phyloP scores from a whole-genome alignment of 2,797 vertebrate genomes.

The Alca torda region DNA sequence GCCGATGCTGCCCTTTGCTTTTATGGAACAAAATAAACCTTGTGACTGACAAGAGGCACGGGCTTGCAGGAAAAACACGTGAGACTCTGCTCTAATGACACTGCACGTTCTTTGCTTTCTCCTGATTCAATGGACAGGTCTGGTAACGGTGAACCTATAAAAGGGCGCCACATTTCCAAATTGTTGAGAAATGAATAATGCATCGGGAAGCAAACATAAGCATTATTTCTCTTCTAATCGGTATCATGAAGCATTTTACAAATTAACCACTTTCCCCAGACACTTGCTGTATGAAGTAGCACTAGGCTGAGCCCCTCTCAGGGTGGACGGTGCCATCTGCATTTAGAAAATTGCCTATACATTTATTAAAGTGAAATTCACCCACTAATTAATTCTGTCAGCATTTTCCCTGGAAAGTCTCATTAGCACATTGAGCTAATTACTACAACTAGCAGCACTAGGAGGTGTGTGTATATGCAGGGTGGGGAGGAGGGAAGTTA shows the following conservation, averaged over 20 bases:
- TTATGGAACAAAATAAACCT: neutral
- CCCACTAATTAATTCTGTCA: constrained; percentile 90
- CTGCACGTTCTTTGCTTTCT: neutral
- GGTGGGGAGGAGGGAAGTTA: neutral
- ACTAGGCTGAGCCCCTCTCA: constrained; percentile 85
- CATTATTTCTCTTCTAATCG: constrained; percentile 70
- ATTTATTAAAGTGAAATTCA: constrained; percentile 98
- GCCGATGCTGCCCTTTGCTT: neutral
- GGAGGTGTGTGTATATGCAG: neutral
- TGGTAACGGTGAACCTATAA: neutral
- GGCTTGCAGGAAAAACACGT: neutral
- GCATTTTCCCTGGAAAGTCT: constrained; percentile 86
- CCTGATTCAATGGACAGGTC: neutral
- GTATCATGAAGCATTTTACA: constrained; percentile 87
- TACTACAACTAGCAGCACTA: constrained; percentile 74
- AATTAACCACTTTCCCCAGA: constrained; percentile 96
- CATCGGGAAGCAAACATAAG: constrained; percentile 59
- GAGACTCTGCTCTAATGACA: neutral
- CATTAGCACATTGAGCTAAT: constrained; percentile 91
- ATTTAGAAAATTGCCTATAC: constrained; percentile 94
- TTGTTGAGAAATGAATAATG: constrained; percentile 59
- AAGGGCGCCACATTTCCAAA: neutral
- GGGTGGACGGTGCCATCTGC: constrained; percentile 88
- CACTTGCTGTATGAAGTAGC: constrained; percentile 91
- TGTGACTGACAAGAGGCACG: neutral